Percentiles rank a stretch among this genome's conserved stretches.
Conservation (phyloP, 2,888 invertebrate species). For the Hermaeophaga mercurialis region DNA sequence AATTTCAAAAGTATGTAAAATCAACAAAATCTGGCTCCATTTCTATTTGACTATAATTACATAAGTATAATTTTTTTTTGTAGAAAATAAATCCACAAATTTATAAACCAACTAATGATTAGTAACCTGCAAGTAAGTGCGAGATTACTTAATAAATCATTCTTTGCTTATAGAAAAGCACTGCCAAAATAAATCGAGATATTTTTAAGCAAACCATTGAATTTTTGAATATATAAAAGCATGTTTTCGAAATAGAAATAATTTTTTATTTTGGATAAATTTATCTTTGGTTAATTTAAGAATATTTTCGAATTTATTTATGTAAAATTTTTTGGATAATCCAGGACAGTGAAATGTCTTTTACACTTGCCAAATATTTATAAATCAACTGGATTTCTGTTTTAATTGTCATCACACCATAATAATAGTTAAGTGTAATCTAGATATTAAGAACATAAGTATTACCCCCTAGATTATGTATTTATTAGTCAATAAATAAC, state of each 20-base stretch:
- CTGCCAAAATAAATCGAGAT: slow-evolving; percentile 42
- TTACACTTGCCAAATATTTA: slow-evolving; percentile 48
- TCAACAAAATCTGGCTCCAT: no score
- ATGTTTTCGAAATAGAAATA: neutral
- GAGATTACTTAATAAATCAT: slow-evolving; percentile 40
- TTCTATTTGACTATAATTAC: no score
- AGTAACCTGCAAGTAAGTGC: slow-evolving; percentile 33
- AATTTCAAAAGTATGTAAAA: no score
- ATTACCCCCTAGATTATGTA: slow-evolving; percentile 47
- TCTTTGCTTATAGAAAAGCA: slow-evolving; percentile 43
- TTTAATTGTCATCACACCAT: slow-evolving; percentile 31
- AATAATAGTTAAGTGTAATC: slow-evolving; percentile 34
- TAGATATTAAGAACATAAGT: slow-evolving; percentile 43
- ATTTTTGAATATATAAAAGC: neutral
- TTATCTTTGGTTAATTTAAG: slow-evolving; percentile 12
- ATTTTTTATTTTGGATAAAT: neutral
- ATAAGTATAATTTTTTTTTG: no score
- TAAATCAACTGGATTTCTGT: slow-evolving; percentile 29
- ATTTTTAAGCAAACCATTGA: slow-evolving; percentile 11
- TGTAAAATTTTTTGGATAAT: slow-evolving; percentile 2
- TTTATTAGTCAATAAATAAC: slow-evolving; percentile 44
- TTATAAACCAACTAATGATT: neutral
- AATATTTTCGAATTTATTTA: neutral
- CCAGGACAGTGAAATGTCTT: slow-evolving; percentile 17
- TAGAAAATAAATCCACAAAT: neutral